Percentiles rank a stretch among this genome's conserved stretches.
Evolutionary conservation across 2,888 invertebrate species (phyloP).

Genomic region (Leucophora obtusa): DNA sequence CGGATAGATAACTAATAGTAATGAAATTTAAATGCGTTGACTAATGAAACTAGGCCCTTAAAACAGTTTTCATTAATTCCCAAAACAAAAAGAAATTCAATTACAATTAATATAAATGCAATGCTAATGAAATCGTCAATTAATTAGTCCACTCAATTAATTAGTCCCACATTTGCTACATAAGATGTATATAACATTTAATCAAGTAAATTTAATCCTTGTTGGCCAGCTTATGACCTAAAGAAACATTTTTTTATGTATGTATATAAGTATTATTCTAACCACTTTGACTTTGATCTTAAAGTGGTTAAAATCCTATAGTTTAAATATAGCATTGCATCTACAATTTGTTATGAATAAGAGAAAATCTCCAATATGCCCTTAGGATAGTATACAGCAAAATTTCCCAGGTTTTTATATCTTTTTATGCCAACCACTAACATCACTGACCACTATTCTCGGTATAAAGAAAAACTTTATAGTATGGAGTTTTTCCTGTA

Average conservation of each 20-base stretch:
- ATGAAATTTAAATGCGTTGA: too few relatives aligned
- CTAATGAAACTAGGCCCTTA: too few relatives aligned
- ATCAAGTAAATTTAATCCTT: neutral
- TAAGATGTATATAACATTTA: neutral
- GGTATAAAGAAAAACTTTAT: slow-evolving; percentile 17
- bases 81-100: too few relatives aligned
- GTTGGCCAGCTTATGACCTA: neutral
- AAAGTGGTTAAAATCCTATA: neutral
- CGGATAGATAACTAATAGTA: too few relatives aligned
- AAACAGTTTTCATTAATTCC: too few relatives aligned
- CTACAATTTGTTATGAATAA: neutral
- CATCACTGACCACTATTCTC: slow-evolving; percentile 4
- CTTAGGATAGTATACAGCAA: slow-evolving; percentile 9
- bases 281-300: neutral
- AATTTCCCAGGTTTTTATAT: slow-evolving; percentile 5
- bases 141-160: too few relatives aligned
- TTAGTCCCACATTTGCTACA: neutral
- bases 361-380: slow-evolving; percentile 19
- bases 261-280: neutral
- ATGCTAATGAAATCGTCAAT: too few relatives aligned
- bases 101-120: too few relatives aligned
- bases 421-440: slow-evolving; percentile 3
- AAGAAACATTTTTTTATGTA: neutral
- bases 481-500: slow-evolving; percentile 39
- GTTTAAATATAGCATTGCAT: neutral